Evolutionary conservation across 2,797 vertebrate genomes (phyloP).

Genomic region (Lepidocolaptes lacrymiger): DNA sequence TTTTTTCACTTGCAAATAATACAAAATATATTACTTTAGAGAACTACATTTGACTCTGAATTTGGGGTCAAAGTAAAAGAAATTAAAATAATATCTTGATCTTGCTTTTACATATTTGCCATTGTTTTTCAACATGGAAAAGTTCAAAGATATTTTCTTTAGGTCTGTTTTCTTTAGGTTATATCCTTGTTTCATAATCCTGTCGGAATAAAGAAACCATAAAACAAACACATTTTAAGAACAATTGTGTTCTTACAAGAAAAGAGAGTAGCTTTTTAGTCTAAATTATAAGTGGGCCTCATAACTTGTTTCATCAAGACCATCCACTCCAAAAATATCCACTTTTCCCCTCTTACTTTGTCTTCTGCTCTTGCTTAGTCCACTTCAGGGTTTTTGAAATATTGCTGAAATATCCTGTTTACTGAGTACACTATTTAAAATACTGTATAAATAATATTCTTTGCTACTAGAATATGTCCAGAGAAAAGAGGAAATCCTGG

Average conservation of each 20-base stretch:
- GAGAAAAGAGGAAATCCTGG: background rate
- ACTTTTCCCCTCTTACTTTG: background rate
- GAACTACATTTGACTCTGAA: background rate
- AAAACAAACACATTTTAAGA: background rate
- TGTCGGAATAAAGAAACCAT: background rate
- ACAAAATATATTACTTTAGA: background rate
- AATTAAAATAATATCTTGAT: background rate
- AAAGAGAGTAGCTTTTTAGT: background rate
- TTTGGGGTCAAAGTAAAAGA: background rate
- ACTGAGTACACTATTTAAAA: background rate
- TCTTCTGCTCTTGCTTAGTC: background rate
- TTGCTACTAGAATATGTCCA: background rate
- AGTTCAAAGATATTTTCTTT: background rate
- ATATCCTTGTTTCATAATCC: background rate
- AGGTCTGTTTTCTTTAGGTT: background rate
- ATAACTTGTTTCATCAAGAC: background rate
- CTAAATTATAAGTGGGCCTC: background rate
- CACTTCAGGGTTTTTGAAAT: background rate
- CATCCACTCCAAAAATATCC: background rate
- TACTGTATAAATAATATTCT: background rate
- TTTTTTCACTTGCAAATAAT: background rate
- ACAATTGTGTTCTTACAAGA: background rate
- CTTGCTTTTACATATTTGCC: background rate
- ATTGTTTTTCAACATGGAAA: background rate
- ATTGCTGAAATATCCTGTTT: background rate